A percentile compares a stretch with the other conserved stretches of the same genome.
phyloP scores from a whole-genome alignment of 2,797 vertebrate genomes.

The Cyclura pinguis region DNA sequence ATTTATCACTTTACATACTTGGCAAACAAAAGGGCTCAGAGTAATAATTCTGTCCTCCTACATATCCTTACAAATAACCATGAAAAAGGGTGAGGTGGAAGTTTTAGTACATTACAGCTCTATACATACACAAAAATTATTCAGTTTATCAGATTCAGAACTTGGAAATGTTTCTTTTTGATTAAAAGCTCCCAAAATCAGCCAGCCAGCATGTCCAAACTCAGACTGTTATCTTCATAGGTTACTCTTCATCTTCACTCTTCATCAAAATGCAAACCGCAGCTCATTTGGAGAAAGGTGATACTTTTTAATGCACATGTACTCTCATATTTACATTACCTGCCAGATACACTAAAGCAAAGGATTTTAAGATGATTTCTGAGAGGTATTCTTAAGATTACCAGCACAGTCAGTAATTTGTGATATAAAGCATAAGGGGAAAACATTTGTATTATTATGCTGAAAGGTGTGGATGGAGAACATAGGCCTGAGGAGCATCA shows the following conservation, averaged over 20 bases:
- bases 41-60: background rate
- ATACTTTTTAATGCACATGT: background rate
- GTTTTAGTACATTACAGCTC: background rate
- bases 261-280: too few species aligned
- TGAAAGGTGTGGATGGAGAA: background rate
- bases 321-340: background rate
- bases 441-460: background rate
- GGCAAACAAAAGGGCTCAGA: background rate
- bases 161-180: too few species aligned
- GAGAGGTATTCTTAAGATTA: background rate
- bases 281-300: background rate
- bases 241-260: background rate
- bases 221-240: background rate
- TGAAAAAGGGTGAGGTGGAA: background rate
- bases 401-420: background rate
- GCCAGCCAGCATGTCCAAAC: too few species aligned
- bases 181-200: too few species aligned
- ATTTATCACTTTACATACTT: slow-evolving; percentile 11
- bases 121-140: background rate
- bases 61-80: background rate
- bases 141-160: background rate
- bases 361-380: background rate
- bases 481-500: too few species aligned
- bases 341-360: background rate
- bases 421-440: background rate